phyloP scores from a whole-genome alignment of 2,888 invertebrate species.

The Drosophila pegasa region DNA sequence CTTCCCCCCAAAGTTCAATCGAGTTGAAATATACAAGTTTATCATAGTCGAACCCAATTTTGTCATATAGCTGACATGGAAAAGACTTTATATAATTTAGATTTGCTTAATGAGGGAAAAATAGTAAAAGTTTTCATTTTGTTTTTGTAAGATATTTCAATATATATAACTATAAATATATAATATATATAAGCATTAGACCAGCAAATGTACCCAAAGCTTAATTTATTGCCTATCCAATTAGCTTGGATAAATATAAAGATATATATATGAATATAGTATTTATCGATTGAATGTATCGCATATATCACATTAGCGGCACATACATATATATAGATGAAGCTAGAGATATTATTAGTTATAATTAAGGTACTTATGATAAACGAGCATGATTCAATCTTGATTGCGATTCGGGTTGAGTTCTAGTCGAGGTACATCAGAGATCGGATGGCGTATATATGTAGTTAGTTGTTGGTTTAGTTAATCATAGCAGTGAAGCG shows the following conservation, averaged over 20 bases:
- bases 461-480: not conserved
- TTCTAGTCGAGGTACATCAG: not conserved
- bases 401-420: constrained; percentile 17
- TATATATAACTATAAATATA: not conserved
- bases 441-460: constrained; percentile 1
- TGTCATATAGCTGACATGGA: not conserved
- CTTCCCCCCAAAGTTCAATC: not conserved
- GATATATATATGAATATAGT: not conserved
- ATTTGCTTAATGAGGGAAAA: not conserved
- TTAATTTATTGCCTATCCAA: not conserved
- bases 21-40: not conserved
- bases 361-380: constrained; percentile 11
- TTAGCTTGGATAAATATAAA: not conserved
- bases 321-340: not conserved
- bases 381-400: constrained; percentile 25
- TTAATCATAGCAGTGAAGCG: constrained; percentile 25
- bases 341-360: not conserved
- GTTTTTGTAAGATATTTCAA: not conserved
- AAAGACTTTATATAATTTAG: not conserved
- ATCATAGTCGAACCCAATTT: not conserved
- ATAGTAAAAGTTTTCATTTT: not conserved
- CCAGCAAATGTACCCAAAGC: not conserved
- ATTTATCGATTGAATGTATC: constrained; percentile 1
- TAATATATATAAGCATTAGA: not conserved
- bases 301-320: constrained; percentile 1